A percentile compares a stretch with the other conserved stretches of the same genome.
phyloP scores from a whole-genome alignment of 1,140 invertebrate species.

The Megalonaias nervosa region DNA sequence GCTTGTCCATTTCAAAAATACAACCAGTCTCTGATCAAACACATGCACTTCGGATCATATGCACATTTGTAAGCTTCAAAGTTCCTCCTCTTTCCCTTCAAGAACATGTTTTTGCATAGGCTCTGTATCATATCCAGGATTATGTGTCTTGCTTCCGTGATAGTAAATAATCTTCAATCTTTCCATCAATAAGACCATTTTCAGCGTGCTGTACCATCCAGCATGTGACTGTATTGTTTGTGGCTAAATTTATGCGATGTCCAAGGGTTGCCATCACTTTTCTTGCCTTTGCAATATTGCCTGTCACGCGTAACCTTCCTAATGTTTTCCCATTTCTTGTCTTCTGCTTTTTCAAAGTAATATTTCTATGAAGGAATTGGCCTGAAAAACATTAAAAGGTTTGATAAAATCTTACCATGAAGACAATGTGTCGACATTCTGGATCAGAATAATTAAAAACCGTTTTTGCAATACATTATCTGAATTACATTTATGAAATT shows the following conservation, averaged over 20 bases:
- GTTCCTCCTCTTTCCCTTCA: no score
- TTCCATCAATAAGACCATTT: conserved; percentile 25
- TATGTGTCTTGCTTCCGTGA: conserved; percentile 1
- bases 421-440: no score
- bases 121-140: no score
- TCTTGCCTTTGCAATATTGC: conserved; percentile 22
- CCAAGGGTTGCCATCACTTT: conserved; percentile 36
- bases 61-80: no score
- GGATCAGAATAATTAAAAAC: no score
- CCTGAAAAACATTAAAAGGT: conserved; percentile 3
- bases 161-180: conserved; percentile 32
- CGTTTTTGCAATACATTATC: no score
- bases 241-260: conserved; percentile 31
- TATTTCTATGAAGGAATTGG: conserved; percentile 28
- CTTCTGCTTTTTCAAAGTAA: conserved; percentile 35
- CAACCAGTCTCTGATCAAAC: no score
- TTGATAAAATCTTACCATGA: no score
- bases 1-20: no score
- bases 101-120: no score
- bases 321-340: conserved; percentile 32
- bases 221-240: conserved; percentile 25
- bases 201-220: conserved; percentile 38
- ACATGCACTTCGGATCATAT: no score
- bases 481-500: no score
- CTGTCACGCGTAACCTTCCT: conserved; percentile 26